Conservation (phyloP, 2,113 vertebrate genomes). For the Fregata magnificens region DNA sequence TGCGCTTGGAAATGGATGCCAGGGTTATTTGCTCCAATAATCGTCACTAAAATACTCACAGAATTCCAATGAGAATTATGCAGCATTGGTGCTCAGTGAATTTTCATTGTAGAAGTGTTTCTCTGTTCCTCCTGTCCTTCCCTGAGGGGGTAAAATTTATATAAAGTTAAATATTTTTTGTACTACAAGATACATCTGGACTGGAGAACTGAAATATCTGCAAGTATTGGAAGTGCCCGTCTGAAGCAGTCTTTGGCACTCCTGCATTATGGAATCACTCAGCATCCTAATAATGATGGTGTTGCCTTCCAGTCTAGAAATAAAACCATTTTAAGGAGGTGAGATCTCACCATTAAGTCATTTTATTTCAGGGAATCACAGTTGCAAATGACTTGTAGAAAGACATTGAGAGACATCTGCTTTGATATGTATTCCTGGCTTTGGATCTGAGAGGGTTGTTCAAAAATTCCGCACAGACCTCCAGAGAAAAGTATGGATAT, state of each 20-base stretch:
- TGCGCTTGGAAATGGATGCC: not conserved
- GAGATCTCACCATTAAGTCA: not conserved
- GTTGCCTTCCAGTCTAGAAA: not conserved
- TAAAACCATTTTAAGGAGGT: not conserved
- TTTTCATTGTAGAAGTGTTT: not conserved
- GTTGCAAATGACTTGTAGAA: not conserved
- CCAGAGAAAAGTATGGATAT: not conserved
- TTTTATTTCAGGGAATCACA: not conserved
- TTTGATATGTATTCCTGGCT: not conserved
- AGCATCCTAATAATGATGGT: not conserved
- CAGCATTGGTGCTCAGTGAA: not conserved
- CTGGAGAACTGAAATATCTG: not conserved
- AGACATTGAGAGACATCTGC: not conserved
- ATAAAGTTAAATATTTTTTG: not conserved
- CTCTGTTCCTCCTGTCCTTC: not conserved
- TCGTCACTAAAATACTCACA: not conserved
- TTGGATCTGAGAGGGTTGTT: not conserved
- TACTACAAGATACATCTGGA: not conserved
- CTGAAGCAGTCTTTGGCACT: not conserved
- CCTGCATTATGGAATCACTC: not conserved
- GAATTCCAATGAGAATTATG: not conserved
- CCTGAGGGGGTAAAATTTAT: not conserved
- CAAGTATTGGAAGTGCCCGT: not conserved
- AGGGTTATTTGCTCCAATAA: not conserved
- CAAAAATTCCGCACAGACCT: not conserved